A percentile compares a stretch with the other conserved stretches of the same genome.
Evolutionary conservation across 2,797 vertebrate species (phyloP).

Genomic region (Streptopelia turtur): DNA sequence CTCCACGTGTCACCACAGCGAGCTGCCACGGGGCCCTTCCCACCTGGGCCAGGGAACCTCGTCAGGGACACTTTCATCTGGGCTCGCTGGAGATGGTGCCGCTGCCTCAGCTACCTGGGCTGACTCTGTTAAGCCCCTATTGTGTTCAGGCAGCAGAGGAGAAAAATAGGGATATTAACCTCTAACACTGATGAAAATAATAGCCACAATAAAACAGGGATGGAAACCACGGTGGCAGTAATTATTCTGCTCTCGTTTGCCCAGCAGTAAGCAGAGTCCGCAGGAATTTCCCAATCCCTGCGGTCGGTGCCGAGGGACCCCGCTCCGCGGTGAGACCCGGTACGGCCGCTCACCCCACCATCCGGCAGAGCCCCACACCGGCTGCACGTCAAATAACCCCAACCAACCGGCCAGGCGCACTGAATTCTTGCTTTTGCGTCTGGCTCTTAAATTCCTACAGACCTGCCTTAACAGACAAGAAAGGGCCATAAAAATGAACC

Average conservation of each 20-base stretch:
- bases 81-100: not conserved
- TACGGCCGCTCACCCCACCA: fast-evolving
- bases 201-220: constrained; percentile 78
- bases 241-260: constrained; percentile 58
- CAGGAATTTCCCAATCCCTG: too few relatives aligned
- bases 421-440: constrained; percentile 53
- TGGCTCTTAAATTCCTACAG: constrained; percentile 70
- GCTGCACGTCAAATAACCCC: constrained; percentile 53
- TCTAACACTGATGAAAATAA: constrained; percentile 81
- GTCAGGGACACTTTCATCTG: not conserved
- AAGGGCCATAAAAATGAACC: constrained; percentile 65
- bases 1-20: too few relatives aligned
- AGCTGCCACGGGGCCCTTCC: not conserved
- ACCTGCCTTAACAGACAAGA: constrained; percentile 54
- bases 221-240: constrained; percentile 68
- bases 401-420: constrained; percentile 32
- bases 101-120: constrained; percentile 63
- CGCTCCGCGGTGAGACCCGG: fast-evolving
- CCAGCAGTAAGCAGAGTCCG: too few relatives aligned
- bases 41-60: not conserved
- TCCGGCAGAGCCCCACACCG: not conserved
- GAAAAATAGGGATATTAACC: constrained; percentile 79
- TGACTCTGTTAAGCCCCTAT: constrained; percentile 47
- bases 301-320: not conserved
- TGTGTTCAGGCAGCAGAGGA: constrained; percentile 76